phyloP scores from a whole-genome alignment of 2,113 vertebrate genomes.

The Pangasianodon hypophthalmus region DNA sequence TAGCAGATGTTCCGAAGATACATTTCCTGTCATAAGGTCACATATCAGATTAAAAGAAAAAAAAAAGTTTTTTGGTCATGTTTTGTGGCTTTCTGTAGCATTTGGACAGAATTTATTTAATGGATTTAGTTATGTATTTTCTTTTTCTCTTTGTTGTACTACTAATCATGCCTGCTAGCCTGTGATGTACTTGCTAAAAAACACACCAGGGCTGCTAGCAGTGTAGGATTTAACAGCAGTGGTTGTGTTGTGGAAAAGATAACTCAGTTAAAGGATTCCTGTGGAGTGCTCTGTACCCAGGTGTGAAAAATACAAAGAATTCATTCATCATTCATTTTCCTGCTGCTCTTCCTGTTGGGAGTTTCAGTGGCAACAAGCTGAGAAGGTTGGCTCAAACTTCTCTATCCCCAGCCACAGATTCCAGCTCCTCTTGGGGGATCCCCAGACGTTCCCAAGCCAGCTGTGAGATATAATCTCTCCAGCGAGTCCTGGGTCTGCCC shows the following conservation, averaged over 20 bases:
- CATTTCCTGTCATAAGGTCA: not conserved
- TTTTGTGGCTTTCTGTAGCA: not conserved
- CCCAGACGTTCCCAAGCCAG: not conserved
- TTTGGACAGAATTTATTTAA: not conserved
- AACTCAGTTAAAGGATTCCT: not conserved
- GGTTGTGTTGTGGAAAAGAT: not conserved
- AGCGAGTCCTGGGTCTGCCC: not conserved
- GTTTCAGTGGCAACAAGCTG: conserved; percentile 4
- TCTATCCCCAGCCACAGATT: not conserved
- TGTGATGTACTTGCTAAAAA: not conserved
- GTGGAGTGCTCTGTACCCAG: conserved; percentile 5
- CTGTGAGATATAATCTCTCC: not conserved
- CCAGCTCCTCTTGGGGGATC: not conserved
- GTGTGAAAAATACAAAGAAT: conserved; percentile 26
- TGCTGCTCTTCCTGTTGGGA: not conserved
- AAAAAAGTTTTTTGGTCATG: not conserved
- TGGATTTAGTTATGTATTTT: not conserved
- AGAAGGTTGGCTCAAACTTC: not conserved
- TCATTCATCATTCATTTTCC: conserved; percentile 11
- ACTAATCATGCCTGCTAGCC: not conserved
- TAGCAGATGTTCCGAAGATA: not conserved
- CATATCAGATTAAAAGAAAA: not conserved
- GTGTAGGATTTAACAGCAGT: not conserved
- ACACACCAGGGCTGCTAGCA: not conserved
- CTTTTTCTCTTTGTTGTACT: not conserved